Base-by-base conservation (phyloP, 2,797 vertebrate species). In the Australoheros facetus region DNA sequence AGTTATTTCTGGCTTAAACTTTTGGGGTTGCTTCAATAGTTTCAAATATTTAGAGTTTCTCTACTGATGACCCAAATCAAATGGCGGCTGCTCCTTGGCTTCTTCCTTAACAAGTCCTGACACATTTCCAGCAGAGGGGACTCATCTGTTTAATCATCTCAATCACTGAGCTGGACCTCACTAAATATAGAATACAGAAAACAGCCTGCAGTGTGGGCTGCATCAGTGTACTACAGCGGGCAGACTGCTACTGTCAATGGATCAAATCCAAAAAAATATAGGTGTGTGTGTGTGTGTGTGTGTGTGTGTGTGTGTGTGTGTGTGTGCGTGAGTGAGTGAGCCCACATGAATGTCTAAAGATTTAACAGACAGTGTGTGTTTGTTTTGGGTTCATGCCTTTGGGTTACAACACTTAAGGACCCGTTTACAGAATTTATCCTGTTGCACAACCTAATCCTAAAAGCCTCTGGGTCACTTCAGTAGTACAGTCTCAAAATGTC, bases 121-220 rank as follows among this genome's bases (percentile, higher is more conserved):
- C 85, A 75, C 11, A 34, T 91, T 79, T 92, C 86, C 84, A 91
- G 59, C 77, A 88, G 85, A 85, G 80, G 76, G 86, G 83, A 90
- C 89, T 93, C 89, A 89, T 94, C 92, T 94, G 89, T 93, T 94
- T 93, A 91, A 93, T 95, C 87, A 91, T 91, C 89, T 90, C 90
- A 91, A 90, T 94, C 93, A 94, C 78, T 85, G 82, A 82, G 86
- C 85, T 66, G 70, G 82, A 88, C 87, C 81, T 37, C 78, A 75
- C 90, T 93, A 92, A 91, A 93, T 91, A 93, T 91, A 93, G 92
- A 79, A 78, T 71, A 83, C 45, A 88, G 78, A 82, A 85, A 88
- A 88, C 88, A 90, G 78, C 48, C 85, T 11, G 77, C 75, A 76
- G 83, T 80, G 89, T 84, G 85, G 82, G 78, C 84, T 78, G 78